Evolutionary conservation across 92 coral and sea anemone species (phyloP).

Genomic region (Hydrozoanthus gracilis): DNA sequence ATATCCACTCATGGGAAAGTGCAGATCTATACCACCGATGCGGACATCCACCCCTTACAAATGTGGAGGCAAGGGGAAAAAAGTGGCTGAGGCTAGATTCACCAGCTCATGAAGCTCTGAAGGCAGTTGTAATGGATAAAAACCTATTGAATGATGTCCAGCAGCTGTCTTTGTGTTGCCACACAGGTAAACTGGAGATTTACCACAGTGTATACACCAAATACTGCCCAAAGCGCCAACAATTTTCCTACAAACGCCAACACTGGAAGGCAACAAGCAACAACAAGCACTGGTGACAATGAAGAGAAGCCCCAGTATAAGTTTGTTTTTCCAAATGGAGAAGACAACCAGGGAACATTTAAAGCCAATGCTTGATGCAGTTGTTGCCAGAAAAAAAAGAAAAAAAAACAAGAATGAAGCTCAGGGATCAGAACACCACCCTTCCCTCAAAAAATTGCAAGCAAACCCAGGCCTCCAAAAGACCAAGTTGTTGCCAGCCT

Average conservation of each 20-base stretch:
- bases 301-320: slow-evolving; percentile 47
- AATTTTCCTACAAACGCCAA: slow-evolving; percentile 50
- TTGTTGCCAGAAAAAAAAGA: slow-evolving; percentile 16
- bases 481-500: slow-evolving; percentile 30
- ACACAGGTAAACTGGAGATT: slow-evolving; percentile 63
- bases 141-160: slow-evolving; percentile 48
- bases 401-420: slow-evolving; percentile 51
- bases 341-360: not conserved
- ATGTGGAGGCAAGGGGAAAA: slow-evolving; percentile 6
- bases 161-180: slow-evolving; percentile 59
- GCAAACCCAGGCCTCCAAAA: slow-evolving; percentile 38
- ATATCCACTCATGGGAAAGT: not conserved
- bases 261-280: slow-evolving; percentile 54
- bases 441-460: slow-evolving; percentile 45
- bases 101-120: slow-evolving; percentile 48
- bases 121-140: slow-evolving; percentile 48
- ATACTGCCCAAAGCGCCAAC: slow-evolving; percentile 52
- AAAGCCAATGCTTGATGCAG: not conserved
- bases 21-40: slow-evolving; percentile 4
- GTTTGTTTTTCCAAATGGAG: slow-evolving; percentile 43
- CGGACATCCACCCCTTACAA: not conserved
- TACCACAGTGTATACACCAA: too few species aligned
- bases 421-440: slow-evolving; percentile 14
- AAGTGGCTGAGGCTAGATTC: slow-evolving; percentile 27
- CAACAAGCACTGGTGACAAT: slow-evolving; percentile 31